Evolutionary conservation across 1,140 invertebrate genomes (phyloP), one percentile per base, ranked within the genome.

Genomic region (Uloborus diversus): DNA sequence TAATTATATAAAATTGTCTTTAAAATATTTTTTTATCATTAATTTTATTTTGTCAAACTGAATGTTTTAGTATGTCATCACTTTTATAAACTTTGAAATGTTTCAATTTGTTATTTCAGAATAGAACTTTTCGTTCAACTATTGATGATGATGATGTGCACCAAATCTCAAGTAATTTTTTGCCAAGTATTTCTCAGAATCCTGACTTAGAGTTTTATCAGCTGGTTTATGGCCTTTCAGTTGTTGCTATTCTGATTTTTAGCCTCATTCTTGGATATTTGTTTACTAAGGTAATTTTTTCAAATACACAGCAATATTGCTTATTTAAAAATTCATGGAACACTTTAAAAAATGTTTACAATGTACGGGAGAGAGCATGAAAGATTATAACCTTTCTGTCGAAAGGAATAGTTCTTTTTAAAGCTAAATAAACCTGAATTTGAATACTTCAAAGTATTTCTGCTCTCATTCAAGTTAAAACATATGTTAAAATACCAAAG

Each of bases 241-340:
- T 91, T 23, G 83, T 85, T 0, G 83, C 87, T 25, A 89, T 92
- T 73, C 83, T 92, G 13, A 23, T 89, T 2, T 87, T 88, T 7
- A 89, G 89, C 57, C 66, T 91, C 2, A 33, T 92, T 33, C 88
- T 91, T 69, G 89, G 90, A 14, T 86, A 90, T 33, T 81, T 89
- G 0, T 90, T 91, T 76, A 90, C 89, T 66, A 89, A 89, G 84
- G 88, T 89, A 82, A 83, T 75, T 71, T 33, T 66, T 30, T 81
- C 4, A 13, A 61, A 30, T 27, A 3, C 5, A 66, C 61, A 17
- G 11, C 32, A 27, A 14, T 65, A 37, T 66, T 66, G 37, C 32
- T 61, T 20, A 61, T 61, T 61, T 30, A n/a, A n/a, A n/a, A n/a
- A n/a, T n/a, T n/a, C n/a, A n/a, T n/a, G n/a, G n/a, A 57, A 47